Conservation (phyloP, 2,888 invertebrate genomes). For the Phengaris arion region DNA sequence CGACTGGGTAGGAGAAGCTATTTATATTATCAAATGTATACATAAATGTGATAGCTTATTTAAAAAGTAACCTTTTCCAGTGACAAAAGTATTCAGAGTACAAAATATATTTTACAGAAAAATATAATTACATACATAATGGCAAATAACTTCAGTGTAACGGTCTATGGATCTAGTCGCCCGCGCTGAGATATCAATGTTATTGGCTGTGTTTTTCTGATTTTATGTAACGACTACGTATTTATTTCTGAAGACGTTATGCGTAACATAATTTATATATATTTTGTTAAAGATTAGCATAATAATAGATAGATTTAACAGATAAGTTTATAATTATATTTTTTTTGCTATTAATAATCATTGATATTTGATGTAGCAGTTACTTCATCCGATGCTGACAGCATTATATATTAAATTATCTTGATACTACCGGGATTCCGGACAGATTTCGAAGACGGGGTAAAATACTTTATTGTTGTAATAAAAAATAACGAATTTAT, state of each 20-base stretch:
- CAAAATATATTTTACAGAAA: slow-evolving; percentile 38
- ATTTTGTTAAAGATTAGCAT: background rate
- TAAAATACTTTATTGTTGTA: slow-evolving; percentile 23
- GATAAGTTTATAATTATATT: background rate
- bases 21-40: slow-evolving; percentile 38
- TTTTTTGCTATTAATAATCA: background rate
- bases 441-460: background rate
- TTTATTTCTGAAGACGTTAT: background rate
- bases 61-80: slow-evolving; percentile 31
- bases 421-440: background rate
- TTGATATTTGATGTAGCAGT: background rate
- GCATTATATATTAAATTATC: background rate
- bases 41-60: slow-evolving; percentile 47
- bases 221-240: background rate
- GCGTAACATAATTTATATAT: background rate
- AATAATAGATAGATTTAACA: background rate
- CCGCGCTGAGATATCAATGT: slow-evolving; percentile 60
- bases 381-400: background rate
- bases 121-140: slow-evolving; percentile 6
- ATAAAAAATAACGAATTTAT: slow-evolving; percentile 50
- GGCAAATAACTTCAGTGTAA: slow-evolving; percentile 13
- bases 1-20: slow-evolving; percentile 3
- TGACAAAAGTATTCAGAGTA: slow-evolving; percentile 39
- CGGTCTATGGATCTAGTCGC: slow-evolving; percentile 37
- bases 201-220: slow-evolving; percentile 62